These are phyloP conservation scores for Agrotis segetum DNA, from an alignment of 2,888 invertebrate species.

Conservation along the genomic window DNA sequence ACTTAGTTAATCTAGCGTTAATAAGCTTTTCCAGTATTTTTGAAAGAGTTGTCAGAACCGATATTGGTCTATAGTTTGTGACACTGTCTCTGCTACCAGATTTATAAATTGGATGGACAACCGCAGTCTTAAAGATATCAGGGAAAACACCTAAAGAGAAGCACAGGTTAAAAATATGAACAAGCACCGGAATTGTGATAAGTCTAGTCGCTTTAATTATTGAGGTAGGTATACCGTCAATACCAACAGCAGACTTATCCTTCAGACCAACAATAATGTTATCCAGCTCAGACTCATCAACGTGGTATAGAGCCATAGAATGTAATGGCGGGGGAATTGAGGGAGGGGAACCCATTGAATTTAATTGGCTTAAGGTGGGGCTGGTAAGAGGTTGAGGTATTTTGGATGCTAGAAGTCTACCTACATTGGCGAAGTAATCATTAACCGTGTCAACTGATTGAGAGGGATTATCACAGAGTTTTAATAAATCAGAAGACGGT, in stretches of 20 bases:
- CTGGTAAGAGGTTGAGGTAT: too few species aligned
- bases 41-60: neutral
- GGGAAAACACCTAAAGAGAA: neutral
- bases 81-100: neutral
- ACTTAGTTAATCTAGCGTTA: neutral
- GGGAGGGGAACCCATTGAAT: too few species aligned
- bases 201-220: neutral
- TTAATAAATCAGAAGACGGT: neutral
- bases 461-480: neutral
- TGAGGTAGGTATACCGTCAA: neutral
- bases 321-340: neutral
- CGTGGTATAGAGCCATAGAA: neutral
- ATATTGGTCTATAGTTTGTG: too few species aligned
- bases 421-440: neutral
- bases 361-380: too few species aligned
- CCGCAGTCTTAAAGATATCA: neutral
- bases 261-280: neutral
- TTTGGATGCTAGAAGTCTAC: neutral
- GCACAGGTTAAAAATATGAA: neutral
- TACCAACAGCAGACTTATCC: neutral
- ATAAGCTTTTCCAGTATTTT: neutral
- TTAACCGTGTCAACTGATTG: neutral
- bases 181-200: neutral
- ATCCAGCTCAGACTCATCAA: neutral
- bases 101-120: neutral